Percentiles rank a stretch among this genome's conserved stretches.
These are phyloP conservation scores for Rhaphigaster nebulosa DNA, from an alignment of 2,888 invertebrate species.

Conservation along the genomic window DNA sequence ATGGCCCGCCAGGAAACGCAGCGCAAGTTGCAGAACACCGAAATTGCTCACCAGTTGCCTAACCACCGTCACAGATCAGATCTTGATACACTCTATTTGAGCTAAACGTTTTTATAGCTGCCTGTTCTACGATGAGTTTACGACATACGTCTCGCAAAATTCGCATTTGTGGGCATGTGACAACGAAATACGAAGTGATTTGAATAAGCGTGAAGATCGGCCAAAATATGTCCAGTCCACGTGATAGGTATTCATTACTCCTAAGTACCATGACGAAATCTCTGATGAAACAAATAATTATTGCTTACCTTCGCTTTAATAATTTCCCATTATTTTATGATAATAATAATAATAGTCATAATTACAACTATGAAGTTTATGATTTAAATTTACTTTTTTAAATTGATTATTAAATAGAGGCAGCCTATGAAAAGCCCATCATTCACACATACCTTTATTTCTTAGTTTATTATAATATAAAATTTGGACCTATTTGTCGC, in stretches of 20 bases:
- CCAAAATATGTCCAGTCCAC: background rate
- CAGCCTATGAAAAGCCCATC: too few species aligned
- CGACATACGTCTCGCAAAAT: background rate
- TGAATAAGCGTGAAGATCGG: background rate
- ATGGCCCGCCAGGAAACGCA: background rate
- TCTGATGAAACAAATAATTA: background rate
- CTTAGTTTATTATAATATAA: too few species aligned
- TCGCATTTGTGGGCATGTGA: background rate
- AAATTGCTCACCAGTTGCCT: background rate
- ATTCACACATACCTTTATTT: too few species aligned
- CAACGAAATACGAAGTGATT: background rate
- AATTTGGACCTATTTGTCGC: too few species aligned
- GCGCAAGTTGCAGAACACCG: background rate
- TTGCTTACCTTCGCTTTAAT: background rate
- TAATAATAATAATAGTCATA: too few species aligned
- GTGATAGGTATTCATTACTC: background rate
- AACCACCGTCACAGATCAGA: background rate
- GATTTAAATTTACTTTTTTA: too few species aligned
- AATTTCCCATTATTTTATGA: background rate
- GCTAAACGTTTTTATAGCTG: background rate
- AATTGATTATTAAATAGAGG: too few species aligned
- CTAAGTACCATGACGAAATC: background rate
- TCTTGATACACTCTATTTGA: conserved; percentile 9
- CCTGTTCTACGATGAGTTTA: background rate
- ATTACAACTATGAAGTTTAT: too few species aligned